Evolutionary conservation across 2,797 vertebrate genomes (phyloP).

Genomic region (Lophius americanus): DNA sequence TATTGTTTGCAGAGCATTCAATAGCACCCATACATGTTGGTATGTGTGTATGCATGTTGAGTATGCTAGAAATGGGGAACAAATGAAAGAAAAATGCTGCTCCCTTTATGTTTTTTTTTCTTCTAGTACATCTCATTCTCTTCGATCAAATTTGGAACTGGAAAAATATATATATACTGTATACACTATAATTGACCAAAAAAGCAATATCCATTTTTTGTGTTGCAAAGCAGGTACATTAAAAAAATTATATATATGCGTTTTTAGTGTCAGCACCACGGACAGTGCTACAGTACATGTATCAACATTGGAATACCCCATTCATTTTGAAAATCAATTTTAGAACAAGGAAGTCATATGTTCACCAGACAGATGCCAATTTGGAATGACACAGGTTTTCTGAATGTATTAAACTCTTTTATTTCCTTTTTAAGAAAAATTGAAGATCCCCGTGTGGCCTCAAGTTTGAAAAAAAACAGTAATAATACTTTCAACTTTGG

Average conservation of each 20-base stretch:
- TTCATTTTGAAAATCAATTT: conserved; percentile 36
- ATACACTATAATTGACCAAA: no score
- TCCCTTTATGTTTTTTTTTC: neutral
- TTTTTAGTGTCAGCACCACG: conserved; percentile 40
- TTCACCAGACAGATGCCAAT: conserved; percentile 35
- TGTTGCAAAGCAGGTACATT: neutral
- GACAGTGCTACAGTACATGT: conserved; percentile 48
- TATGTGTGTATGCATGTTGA: neutral
- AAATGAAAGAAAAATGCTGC: conserved; percentile 8
- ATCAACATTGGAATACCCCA: conserved; percentile 41
- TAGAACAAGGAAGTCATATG: conserved; percentile 44
- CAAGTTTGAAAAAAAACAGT: conserved; percentile 57
- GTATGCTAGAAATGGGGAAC: conserved; percentile 1
- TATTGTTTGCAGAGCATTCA: conserved; percentile 5
- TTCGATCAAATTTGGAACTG: conserved; percentile 14
- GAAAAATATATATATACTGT: no score
- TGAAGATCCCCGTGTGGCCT: conserved; percentile 48
- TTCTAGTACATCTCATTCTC: no score
- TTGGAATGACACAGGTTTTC: conserved; percentile 56
- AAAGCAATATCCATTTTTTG: no score
- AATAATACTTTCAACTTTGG: conserved; percentile 52
- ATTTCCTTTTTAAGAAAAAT: conserved; percentile 62
- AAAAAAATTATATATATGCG: neutral
- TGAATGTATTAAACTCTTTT: conserved; percentile 51
- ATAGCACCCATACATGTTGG: conserved; percentile 2